phyloP scores from a whole-genome alignment of 1,140 invertebrate species.

The Heterodera schachtii region DNA sequence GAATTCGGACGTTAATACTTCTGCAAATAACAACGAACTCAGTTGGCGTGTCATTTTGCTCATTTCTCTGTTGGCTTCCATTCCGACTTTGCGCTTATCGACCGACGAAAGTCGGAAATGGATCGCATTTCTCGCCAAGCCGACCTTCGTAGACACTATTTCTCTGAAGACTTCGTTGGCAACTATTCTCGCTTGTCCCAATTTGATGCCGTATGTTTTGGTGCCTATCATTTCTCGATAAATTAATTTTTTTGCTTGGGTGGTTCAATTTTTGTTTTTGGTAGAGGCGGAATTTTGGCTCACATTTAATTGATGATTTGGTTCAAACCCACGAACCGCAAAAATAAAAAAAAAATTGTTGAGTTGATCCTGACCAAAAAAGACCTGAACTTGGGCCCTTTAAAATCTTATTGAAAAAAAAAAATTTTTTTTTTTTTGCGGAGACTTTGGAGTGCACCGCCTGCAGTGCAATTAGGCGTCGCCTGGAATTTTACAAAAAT shows the following conservation, averaged over 20 bases:
- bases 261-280: neutral
- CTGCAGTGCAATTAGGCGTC: too few relatives aligned
- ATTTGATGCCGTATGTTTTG: constrained; percentile 34
- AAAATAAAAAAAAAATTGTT: too few relatives aligned
- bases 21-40: neutral
- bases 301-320: neutral
- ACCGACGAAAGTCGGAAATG: constrained; percentile 36
- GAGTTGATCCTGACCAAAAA: too few relatives aligned
- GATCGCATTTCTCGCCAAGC: constrained; percentile 37
- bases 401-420: too few relatives aligned
- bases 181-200: constrained; percentile 42
- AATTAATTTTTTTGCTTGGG: neutral
- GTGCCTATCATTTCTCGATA: too few relatives aligned
- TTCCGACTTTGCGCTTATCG: constrained; percentile 33
- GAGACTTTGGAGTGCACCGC: too few relatives aligned
- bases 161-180: constrained; percentile 46
- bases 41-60: constrained; percentile 39
- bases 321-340: too few relatives aligned
- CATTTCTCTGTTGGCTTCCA: constrained; percentile 37
- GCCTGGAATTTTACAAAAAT: too few relatives aligned
- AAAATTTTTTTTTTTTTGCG: too few relatives aligned
- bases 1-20: neutral
- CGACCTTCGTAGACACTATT: constrained; percentile 11
- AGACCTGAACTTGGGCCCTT: too few relatives aligned
- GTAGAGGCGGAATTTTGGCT: neutral